phyloP scores from a whole-genome alignment of 2,113 vertebrate genomes.

The Elgaria multicarinata region DNA sequence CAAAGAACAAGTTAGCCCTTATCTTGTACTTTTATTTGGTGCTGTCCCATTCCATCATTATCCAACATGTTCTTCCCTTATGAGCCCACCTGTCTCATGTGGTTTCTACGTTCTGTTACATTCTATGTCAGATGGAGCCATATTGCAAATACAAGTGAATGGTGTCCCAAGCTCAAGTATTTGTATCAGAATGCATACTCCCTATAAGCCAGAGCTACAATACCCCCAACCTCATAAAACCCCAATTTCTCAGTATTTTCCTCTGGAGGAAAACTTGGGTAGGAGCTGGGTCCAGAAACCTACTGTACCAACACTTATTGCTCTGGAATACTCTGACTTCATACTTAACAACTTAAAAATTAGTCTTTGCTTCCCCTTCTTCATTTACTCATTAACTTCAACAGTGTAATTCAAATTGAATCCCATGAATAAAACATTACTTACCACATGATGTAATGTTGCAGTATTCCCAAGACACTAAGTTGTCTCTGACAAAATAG shows the following conservation, averaged over 20 bases:
- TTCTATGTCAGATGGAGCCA: not conserved
- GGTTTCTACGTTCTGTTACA: not conserved
- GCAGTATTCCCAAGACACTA: conserved; percentile 93
- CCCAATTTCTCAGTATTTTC: too few species aligned
- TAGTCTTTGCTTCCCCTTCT: not conserved
- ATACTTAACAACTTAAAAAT: not conserved
- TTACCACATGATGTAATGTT: conserved; percentile 79
- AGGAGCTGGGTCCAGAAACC: not conserved
- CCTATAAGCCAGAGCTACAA: not conserved
- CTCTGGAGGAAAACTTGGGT: not conserved
- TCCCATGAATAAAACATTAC: conserved; percentile 51
- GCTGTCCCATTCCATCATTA: too few species aligned
- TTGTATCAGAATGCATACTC: not conserved
- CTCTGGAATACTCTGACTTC: not conserved
- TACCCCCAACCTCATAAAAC: too few species aligned
- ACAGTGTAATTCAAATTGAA: not conserved
- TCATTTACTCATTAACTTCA: not conserved
- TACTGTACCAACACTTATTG: not conserved
- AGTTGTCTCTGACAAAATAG: conserved; percentile 82
- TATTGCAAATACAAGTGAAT: not conserved
- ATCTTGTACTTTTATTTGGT: too few species aligned
- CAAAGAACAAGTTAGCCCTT: too few species aligned
- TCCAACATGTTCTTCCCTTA: too few species aligned
- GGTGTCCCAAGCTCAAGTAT: not conserved
- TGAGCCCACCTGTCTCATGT: not conserved